Evolutionary conservation across 2,113 vertebrate genomes (phyloP).

Genomic region (Clupea harengus): DNA sequence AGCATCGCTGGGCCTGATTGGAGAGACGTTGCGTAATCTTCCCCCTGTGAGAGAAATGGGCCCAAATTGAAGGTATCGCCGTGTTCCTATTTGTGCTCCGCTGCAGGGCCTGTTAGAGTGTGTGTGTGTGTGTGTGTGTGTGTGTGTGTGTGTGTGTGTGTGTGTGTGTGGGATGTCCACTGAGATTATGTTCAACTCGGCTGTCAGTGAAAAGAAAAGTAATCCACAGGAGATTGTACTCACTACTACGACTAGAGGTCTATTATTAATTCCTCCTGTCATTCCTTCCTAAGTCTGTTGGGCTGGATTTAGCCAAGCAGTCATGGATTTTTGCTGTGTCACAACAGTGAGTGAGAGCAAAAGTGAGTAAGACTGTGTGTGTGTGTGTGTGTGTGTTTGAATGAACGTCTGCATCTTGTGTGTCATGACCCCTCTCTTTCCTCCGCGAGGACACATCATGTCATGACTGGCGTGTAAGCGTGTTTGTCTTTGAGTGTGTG

Average conservation of each 20-base stretch:
- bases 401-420: background rate
- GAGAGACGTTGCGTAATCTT: background rate
- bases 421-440: background rate
- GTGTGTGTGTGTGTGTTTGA: background rate
- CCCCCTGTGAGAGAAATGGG: background rate
- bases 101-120: background rate
- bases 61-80: too few species aligned
- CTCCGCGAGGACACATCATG: background rate
- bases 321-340: background rate
- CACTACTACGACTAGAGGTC: background rate
- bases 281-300: background rate
- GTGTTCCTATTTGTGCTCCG: background rate
- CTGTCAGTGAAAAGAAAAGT: conserved; percentile 13
- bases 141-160: conserved; percentile 55
- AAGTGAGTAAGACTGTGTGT: too few species aligned
- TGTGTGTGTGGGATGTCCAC: conserved; percentile 12
- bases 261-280: background rate
- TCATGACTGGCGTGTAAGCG: background rate
- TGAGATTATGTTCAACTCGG: background rate
- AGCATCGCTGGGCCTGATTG: background rate
- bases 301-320: background rate
- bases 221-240: background rate
- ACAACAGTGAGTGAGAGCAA: background rate
- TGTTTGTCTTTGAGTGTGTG: background rate
- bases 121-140: too few species aligned